phyloP scores from a whole-genome alignment of 2,888 invertebrate species.

The Stegana nigrithorax region DNA sequence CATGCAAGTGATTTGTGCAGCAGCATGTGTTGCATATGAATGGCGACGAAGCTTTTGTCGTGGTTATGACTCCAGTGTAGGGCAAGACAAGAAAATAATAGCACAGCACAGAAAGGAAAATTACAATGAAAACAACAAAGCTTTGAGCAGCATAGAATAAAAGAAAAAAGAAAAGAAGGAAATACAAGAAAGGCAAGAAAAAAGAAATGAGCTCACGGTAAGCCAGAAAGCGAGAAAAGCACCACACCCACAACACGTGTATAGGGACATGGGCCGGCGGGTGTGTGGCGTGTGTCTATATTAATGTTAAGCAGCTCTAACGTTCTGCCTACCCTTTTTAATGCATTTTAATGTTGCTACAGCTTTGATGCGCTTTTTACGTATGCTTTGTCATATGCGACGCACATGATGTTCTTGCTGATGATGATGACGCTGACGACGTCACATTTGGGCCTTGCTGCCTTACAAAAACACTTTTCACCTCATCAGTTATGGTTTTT shows the following conservation, averaged over 20 bases:
- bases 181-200: too few relatives aligned
- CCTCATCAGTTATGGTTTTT: not conserved
- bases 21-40: conserved; percentile 16
- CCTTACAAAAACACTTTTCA: not conserved
- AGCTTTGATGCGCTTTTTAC: conserved; percentile 37
- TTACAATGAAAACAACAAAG: not conserved
- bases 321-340: conserved; percentile 6
- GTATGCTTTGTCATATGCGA: conserved; percentile 24
- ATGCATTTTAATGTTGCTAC: conserved; percentile 23
- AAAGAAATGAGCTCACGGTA: too few relatives aligned
- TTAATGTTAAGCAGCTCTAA: too few relatives aligned
- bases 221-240: too few relatives aligned
- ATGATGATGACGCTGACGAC: not conserved
- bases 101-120: not conserved
- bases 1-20: conserved; percentile 14
- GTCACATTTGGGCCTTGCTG: not conserved
- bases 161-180: too few relatives aligned
- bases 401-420: not conserved
- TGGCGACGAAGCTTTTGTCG: not conserved
- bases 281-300: not conserved
- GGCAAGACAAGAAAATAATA: not conserved
- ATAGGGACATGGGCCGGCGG: conserved; percentile 15
- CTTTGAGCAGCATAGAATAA: not conserved
- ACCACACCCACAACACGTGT: too few relatives aligned
- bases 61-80: not conserved